Conservation (phyloP, 1,140 invertebrate species). For the Orius insidiosus region DNA sequence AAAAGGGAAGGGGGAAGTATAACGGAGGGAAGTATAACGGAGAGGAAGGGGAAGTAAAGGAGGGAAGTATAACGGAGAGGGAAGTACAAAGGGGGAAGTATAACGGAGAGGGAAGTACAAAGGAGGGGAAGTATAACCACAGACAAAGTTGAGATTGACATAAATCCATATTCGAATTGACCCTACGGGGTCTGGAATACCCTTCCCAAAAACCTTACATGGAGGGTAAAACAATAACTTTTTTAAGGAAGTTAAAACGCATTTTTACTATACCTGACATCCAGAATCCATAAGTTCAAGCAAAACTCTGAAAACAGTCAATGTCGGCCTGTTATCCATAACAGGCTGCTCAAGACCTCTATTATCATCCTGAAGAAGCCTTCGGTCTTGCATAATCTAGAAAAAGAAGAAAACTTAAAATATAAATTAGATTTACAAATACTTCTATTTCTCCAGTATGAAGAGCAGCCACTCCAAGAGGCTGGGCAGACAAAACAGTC, state of each 20-base stretch:
- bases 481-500: slow-evolving; percentile 65
- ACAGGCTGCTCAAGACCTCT: slow-evolving; percentile 81
- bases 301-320: slow-evolving; percentile 57
- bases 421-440: slow-evolving; percentile 9
- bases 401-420: slow-evolving; percentile 17
- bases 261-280: slow-evolving; percentile 25
- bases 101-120: too few species aligned
- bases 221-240: too few species aligned
- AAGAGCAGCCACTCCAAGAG: slow-evolving; percentile 70
- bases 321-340: slow-evolving; percentile 68
- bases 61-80: slow-evolving; percentile 2
- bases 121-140: neutral
- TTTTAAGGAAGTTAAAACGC: too few species aligned
- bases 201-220: too few species aligned
- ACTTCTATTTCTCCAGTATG: slow-evolving; percentile 67
- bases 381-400: slow-evolving; percentile 81
- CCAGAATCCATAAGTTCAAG: slow-evolving; percentile 37
- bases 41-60: neutral
- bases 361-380: slow-evolving; percentile 85
- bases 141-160: neutral
- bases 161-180: neutral
- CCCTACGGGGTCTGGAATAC: too few species aligned
- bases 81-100: too few species aligned
- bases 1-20: neutral
- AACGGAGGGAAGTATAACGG: slow-evolving; percentile 4